Percentiles rank a stretch among this genome's conserved stretches.
Evolutionary conservation across 2,113 vertebrate species (phyloP).

Genomic region (Apodemus sylvaticus): DNA sequence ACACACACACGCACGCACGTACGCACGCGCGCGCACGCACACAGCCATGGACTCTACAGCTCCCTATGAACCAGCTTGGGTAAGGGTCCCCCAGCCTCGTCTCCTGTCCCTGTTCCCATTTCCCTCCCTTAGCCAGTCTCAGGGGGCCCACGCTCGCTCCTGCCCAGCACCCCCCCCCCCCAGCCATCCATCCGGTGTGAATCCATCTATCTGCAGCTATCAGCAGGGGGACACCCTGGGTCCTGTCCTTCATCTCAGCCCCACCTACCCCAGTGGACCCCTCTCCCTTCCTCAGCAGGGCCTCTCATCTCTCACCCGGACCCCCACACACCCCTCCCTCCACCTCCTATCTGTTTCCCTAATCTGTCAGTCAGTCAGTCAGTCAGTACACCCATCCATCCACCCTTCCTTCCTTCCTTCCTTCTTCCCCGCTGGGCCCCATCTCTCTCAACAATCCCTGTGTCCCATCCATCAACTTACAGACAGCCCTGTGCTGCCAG

Average conservation of each 20-base stretch:
- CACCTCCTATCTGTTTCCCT: conserved; percentile 39
- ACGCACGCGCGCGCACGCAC: too few relatives aligned
- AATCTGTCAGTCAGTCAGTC: conserved; percentile 61
- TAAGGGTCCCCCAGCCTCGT: background rate
- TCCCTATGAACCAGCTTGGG: background rate
- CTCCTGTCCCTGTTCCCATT: background rate
- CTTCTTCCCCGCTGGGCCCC: background rate
- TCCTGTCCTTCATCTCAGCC: background rate
- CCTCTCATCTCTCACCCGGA: conserved; percentile 48
- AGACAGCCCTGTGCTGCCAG: conserved; percentile 54
- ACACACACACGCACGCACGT: too few relatives aligned
- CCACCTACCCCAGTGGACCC: background rate
- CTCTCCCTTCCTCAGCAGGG: conserved; percentile 40
- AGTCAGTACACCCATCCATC: conserved; percentile 19
- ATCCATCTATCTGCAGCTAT: background rate
- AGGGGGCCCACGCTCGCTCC: background rate
- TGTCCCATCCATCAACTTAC: conserved; percentile 71
- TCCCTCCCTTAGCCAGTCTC: background rate
- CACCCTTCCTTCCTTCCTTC: background rate
- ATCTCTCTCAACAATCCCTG: conserved; percentile 12
- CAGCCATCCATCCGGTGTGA: background rate
- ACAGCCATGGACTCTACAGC: background rate
- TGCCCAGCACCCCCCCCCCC: background rate
- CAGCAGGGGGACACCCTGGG: background rate
- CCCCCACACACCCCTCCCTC: background rate